These are phyloP conservation scores for Sipha maydis DNA, from an alignment of 2,888 invertebrate species.

Conservation along the genomic window DNA sequence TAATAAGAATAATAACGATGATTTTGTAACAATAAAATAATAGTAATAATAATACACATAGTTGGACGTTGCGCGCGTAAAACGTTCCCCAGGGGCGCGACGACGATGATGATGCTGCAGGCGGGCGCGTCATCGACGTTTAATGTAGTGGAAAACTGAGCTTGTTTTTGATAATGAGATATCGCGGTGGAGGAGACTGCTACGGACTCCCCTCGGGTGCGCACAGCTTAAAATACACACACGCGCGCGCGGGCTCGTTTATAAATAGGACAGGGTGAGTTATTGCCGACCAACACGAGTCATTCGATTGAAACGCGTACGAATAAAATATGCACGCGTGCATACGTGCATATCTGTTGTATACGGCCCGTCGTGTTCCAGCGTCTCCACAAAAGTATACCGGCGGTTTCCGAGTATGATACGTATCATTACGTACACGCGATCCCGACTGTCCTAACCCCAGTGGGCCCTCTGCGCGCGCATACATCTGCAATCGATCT, in stretches of 20 bases:
- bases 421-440: not conserved
- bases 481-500: not conserved
- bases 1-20: not conserved
- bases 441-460: not conserved
- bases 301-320: slow-evolving; percentile 36
- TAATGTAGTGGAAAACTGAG: slow-evolving; percentile 61
- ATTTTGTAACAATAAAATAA: not conserved
- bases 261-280: not conserved
- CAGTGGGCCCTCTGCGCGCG: not conserved
- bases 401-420: too few relatives aligned
- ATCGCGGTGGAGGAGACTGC: not conserved
- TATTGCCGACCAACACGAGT: slow-evolving; percentile 31
- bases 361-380: not conserved
- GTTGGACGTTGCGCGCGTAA: slow-evolving; percentile 20
- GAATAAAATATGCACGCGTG: too few relatives aligned
- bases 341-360: not conserved
- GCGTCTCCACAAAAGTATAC: not conserved
- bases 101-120: not conserved
- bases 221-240: not conserved
- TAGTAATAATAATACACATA: not conserved
- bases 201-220: not conserved
- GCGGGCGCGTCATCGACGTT: slow-evolving; percentile 25
- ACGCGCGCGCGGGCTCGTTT: too few relatives aligned
- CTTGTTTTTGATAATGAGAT: slow-evolving; percentile 59
- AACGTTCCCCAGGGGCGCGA: slow-evolving; percentile 50